Conservation (phyloP, 2,888 invertebrate species). For the Melanchra persicariae region DNA sequence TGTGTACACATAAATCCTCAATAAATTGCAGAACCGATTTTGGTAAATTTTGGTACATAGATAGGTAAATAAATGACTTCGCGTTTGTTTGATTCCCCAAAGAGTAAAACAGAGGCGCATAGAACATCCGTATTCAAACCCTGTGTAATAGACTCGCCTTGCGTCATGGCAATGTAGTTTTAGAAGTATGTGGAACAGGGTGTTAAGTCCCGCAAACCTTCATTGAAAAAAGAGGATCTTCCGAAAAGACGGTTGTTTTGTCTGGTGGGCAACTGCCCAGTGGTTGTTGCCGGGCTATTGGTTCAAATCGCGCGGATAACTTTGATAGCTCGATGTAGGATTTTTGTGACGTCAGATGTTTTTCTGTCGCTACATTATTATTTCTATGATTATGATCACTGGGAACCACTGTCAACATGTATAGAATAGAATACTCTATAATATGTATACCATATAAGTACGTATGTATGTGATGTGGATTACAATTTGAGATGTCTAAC, state of each 20-base stretch:
- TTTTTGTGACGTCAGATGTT: not conserved
- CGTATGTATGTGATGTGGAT: not conserved
- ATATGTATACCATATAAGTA: too few relatives aligned
- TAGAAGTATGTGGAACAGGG: not conserved
- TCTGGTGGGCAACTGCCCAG: not conserved
- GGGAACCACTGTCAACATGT: too few relatives aligned
- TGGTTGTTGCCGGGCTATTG: not conserved
- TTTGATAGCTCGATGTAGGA: not conserved
- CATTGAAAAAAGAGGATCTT: not conserved
- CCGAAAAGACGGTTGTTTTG: not conserved
- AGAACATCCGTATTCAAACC: not conserved
- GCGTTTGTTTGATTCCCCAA: not conserved
- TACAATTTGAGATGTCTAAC: not conserved
- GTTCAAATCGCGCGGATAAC: not conserved
- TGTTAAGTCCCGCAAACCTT: not conserved
- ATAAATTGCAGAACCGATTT: too few relatives aligned
- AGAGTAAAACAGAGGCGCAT: not conserved
- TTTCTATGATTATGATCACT: not conserved
- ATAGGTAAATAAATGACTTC: not conserved
- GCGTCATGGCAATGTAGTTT: not conserved
- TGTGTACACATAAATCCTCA: too few relatives aligned
- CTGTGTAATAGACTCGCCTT: not conserved
- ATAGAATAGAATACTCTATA: too few relatives aligned
- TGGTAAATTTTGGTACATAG: too few relatives aligned
- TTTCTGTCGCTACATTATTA: not conserved